Evolutionary conservation across 2,888 invertebrate genomes (phyloP).

Genomic region (Philhelius pedissequus): DNA sequence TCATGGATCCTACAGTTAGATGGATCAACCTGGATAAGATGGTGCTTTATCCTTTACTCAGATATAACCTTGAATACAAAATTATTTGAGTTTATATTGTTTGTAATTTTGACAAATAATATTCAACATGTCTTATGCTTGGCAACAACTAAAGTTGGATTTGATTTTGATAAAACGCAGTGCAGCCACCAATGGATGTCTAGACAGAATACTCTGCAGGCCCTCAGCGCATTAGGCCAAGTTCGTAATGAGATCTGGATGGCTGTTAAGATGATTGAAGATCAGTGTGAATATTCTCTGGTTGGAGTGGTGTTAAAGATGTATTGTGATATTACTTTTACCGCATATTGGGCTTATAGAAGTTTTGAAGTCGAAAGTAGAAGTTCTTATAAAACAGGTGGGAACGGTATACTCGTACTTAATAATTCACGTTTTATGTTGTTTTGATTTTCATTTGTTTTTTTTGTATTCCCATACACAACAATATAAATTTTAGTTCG

Average conservation of each 20-base stretch:
- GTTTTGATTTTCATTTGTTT: too few species aligned
- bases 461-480: too few species aligned
- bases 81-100: constrained; percentile 6
- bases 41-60: not conserved
- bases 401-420: too few species aligned
- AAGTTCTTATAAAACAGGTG: not conserved
- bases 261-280: constrained; percentile 19
- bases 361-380: not conserved
- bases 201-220: not conserved
- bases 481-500: constrained; percentile 6
- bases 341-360: not conserved
- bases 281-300: constrained; percentile 13
- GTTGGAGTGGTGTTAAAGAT: constrained; percentile 1
- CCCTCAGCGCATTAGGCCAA: not conserved
- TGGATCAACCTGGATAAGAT: not conserved
- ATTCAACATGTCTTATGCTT: not conserved
- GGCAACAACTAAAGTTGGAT: not conserved
- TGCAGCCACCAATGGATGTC: not conserved
- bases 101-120: not conserved
- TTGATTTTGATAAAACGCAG: not conserved
- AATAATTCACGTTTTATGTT: not conserved
- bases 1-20: not conserved
- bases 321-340: constrained; percentile 15
- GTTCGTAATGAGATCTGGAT: constrained; percentile 22
- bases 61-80: not conserved